These are phyloP conservation scores for Digitonthophagus gazella DNA, from an alignment of 2,888 invertebrate genomes.

Conservation along the genomic window DNA sequence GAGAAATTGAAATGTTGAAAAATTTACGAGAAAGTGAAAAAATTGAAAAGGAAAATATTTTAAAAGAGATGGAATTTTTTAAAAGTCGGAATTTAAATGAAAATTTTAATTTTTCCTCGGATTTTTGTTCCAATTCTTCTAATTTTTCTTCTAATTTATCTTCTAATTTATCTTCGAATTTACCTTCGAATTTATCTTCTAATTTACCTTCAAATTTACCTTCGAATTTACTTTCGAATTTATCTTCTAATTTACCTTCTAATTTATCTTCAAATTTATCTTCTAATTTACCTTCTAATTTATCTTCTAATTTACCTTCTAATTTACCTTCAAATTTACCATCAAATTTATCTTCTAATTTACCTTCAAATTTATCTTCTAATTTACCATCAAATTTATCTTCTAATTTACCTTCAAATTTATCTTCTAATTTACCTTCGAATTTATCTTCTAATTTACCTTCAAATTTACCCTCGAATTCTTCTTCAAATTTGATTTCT, in stretches of 20 bases:
- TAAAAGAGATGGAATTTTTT: conserved; percentile 47
- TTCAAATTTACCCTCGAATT: conserved; percentile 57
- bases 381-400: conserved; percentile 57
- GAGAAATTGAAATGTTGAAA: conserved; percentile 37
- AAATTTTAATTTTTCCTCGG: conserved; percentile 48
- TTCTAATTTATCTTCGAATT: no score
- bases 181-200: no score
- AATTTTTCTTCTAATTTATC: no score
- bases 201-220: no score
- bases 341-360: conserved; percentile 52
- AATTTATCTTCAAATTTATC: no score
- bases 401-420: no score
- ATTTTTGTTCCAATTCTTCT: conserved; percentile 50
- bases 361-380: no score
- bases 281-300: conserved; percentile 59
- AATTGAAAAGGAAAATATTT: conserved; percentile 53
- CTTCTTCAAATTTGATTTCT: conserved; percentile 61
- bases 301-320: conserved; percentile 55
- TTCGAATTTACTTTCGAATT: no score
- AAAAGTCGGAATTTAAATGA: conserved; percentile 49
- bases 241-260: no score
- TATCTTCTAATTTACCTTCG: no score
- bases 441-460: no score
- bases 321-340: conserved; percentile 48
- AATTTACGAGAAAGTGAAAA: conserved; percentile 48